phyloP scores from a whole-genome alignment of 2,888 invertebrate genomes.

The Amphipyra berbera region DNA sequence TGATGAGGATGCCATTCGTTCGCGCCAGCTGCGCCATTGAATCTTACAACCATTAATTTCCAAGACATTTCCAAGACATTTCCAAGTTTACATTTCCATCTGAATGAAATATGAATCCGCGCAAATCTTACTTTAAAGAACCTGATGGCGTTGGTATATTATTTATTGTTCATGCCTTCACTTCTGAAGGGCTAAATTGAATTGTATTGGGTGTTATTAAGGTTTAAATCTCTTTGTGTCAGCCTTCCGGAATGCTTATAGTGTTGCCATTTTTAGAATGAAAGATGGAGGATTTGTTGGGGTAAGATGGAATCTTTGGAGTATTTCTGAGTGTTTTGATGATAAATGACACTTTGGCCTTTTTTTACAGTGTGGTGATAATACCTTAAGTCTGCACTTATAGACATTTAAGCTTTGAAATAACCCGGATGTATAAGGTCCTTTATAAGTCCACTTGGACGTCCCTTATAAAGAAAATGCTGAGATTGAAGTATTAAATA shows the following conservation, averaged over 20 bases:
- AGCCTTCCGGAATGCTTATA: slow-evolving; percentile 30
- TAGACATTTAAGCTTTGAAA: not conserved
- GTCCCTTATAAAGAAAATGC: not conserved
- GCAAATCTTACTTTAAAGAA: slow-evolving; percentile 35
- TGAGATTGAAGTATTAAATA: too few species aligned
- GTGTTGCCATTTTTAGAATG: slow-evolving; percentile 20
- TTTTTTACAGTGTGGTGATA: slow-evolving; percentile 16
- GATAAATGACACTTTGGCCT: slow-evolving; percentile 21
- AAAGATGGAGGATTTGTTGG: slow-evolving; percentile 29
- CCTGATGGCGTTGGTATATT: slow-evolving; percentile 22
- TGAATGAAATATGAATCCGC: slow-evolving; percentile 48
- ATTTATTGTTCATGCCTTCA: slow-evolving; percentile 26
- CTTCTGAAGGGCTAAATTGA: slow-evolving; percentile 1
- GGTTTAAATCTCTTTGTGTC: slow-evolving; percentile 20
- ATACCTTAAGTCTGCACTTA: slow-evolving; percentile 1
- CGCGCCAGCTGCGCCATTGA: slow-evolving; percentile 26
- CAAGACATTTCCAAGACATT: slow-evolving; percentile 34
- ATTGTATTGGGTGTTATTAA: slow-evolving; percentile 9
- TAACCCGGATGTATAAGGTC: too few species aligned
- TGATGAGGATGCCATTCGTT: slow-evolving; percentile 18
- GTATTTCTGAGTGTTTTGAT: slow-evolving; percentile 24
- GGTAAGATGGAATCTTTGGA: slow-evolving; percentile 22
- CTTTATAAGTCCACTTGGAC: not conserved
- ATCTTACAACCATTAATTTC: slow-evolving; percentile 42
- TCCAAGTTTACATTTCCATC: slow-evolving; percentile 38